Base-by-base conservation (phyloP, 2,797 vertebrate genomes). In the Pelochelys cantorii region DNA sequence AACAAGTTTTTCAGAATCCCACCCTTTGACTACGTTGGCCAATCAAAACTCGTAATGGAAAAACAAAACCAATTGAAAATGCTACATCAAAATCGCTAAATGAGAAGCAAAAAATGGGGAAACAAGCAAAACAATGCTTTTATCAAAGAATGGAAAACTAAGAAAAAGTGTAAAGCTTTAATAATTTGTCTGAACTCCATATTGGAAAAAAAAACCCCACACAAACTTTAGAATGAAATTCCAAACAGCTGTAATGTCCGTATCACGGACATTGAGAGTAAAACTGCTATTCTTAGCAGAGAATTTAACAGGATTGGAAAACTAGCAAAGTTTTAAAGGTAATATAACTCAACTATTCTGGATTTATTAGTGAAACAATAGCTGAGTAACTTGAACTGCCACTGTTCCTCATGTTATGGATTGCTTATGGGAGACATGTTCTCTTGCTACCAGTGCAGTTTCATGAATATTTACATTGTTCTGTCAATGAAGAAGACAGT, bases 241-340 rank as follows among this genome's bases (percentile, higher is more conserved):
- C 15, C 18, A 55, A 18, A 2, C 89, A 3, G 81, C 81, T 83
- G 2, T 81, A 68, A 85, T 1, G 0, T 23, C 11, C 13, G 3
- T 48, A 5, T 13, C 10, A 79, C 85, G 7, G 54, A 29, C 18
- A 10, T 1, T 78, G 29, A 5, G n/a, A 18, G 4, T 3, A 4
- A 27, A 65, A 23, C 3, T 89, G 2, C 42, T 9, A 9, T 4
- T 8, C 74, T 75, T 3, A 86, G 6, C 2, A 71, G 42, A 86
- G 12, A 3, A 5, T 29, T 1, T 52, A 42, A 56, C 9, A 25
- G 14, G 11, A 81, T 71, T 0, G 0, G 22, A 22, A 87, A 4
- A 25, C 53, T 84, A 89, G 5, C 11, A 18, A 68, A 6, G 4
- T 68, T 84, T 79, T 59, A 3, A 15, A 75, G 2, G 1, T 0